Evolutionary conservation across 53 echinoderm and acorn worm species (phyloP).

Genomic region (Astropecten irregularis): DNA sequence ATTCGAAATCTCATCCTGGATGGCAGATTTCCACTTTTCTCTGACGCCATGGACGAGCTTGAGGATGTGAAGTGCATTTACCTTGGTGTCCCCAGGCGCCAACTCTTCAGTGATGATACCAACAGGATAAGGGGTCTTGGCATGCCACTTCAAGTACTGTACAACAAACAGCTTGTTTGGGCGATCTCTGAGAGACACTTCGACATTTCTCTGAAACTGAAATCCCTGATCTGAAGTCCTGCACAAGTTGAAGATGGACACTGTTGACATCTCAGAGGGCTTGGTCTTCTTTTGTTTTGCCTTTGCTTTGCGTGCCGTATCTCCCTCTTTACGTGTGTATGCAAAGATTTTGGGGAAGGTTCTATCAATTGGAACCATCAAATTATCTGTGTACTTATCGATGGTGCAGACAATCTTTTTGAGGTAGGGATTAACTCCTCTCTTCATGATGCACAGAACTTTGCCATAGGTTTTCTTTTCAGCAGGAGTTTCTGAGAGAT

Average conservation of each 20-base stretch:
- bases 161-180: conserved; percentile 82
- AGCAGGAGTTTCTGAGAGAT: conserved; percentile 1
- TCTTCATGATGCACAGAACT: conserved; percentile 71
- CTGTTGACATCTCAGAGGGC: conserved; percentile 42
- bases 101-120: conserved; percentile 78
- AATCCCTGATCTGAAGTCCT: conserved; percentile 43
- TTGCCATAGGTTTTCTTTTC: conserved; percentile 77
- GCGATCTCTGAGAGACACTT: conserved; percentile 65
- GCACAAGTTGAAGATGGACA: conserved; percentile 53
- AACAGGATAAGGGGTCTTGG: conserved; percentile 70
- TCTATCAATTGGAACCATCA: conserved; percentile 87
- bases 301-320: neutral
- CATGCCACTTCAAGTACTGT: conserved; percentile 75
- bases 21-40: conserved; percentile 51
- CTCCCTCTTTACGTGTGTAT: conserved; percentile 26
- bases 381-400: conserved; percentile 71
- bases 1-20: neutral
- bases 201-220: conserved; percentile 30
- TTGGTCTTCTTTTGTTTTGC: conserved; percentile 12
- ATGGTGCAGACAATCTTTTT: conserved; percentile 83
- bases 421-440: conserved; percentile 59
- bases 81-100: conserved; percentile 53
- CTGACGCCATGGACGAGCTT: conserved; percentile 76
- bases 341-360: conserved; percentile 79
- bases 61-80: conserved; percentile 66